Evolutionary conservation across 1,140 invertebrate species (phyloP).

Genomic region (Nixonia krombeini): DNA sequence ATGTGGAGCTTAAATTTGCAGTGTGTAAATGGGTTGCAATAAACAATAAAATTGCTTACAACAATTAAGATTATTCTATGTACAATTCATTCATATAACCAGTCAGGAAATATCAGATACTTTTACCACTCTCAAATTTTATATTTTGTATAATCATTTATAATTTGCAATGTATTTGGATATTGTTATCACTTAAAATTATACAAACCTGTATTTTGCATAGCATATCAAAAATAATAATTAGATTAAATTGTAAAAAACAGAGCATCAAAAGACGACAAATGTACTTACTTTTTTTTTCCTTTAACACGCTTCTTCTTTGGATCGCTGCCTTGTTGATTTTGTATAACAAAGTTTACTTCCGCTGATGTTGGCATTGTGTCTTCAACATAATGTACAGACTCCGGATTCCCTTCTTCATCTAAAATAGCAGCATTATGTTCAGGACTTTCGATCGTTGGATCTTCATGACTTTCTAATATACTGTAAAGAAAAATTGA

Average conservation of each 20-base stretch:
- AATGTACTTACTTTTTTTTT: constrained; percentile 62
- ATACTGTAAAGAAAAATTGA: constrained; percentile 49
- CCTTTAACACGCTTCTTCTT: constrained; percentile 56
- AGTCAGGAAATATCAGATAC: no score
- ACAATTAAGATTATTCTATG: no score
- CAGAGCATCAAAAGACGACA: no score
- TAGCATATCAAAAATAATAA: neutral
- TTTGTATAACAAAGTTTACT: constrained; percentile 25
- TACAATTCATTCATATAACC: no score
- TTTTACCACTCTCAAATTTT: no score
- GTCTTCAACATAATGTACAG: constrained; percentile 46
- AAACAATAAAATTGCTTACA: no score
- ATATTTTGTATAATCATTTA: no score
- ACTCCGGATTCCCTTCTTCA: constrained; percentile 45
- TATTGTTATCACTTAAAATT: no score
- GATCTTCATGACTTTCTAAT: constrained; percentile 56
- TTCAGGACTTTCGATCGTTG: constrained; percentile 60
- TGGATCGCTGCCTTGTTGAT: constrained; percentile 22
- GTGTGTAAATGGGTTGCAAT: no score
- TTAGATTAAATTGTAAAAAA: no score
- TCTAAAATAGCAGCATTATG: constrained; percentile 38
- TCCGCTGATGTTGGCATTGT: constrained; percentile 30
- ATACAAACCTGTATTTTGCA: neutral
- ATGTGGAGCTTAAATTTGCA: no score
- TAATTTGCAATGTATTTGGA: no score